Conservation (phyloP, 2,888 invertebrate species). For the Marasmarcha lunaedactyla region DNA sequence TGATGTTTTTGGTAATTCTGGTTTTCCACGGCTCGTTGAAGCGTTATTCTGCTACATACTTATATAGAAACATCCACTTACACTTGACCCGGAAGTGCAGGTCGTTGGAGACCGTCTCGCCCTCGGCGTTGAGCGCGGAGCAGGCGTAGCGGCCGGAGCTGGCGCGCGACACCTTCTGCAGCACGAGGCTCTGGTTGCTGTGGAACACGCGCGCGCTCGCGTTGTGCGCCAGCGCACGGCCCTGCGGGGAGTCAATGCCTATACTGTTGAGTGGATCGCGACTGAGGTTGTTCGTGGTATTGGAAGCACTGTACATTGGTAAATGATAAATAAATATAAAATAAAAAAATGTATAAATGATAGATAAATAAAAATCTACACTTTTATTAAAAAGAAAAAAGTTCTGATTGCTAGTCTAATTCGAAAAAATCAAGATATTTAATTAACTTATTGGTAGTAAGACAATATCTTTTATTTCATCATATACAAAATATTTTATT, state of each 20-base stretch:
- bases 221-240: conserved; percentile 84
- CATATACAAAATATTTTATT: too few relatives aligned
- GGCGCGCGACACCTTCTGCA: conserved; percentile 88
- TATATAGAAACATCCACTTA: too few relatives aligned
- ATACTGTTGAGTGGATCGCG: too few relatives aligned
- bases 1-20: too few relatives aligned
- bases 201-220: conserved; percentile 88
- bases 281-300: background rate
- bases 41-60: too few relatives aligned
- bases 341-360: background rate
- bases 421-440: too few relatives aligned
- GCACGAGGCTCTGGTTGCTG: conserved; percentile 91
- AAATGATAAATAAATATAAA: background rate
- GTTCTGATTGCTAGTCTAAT: too few relatives aligned
- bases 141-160: conserved; percentile 90
- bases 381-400: too few relatives aligned
- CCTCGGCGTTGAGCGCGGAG: conserved; percentile 88
- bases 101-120: conserved; percentile 89
- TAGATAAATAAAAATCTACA: too few relatives aligned
- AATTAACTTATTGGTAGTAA: too few relatives aligned
- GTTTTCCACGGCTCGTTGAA: too few relatives aligned
- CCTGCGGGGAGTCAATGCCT: conserved; percentile 58
- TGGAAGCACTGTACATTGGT: background rate
- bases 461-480: too few relatives aligned
- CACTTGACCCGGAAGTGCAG: conserved; percentile 88